These are phyloP conservation scores for Carapus acus DNA, from an alignment of 2,797 vertebrate genomes.

Conservation along the genomic window DNA sequence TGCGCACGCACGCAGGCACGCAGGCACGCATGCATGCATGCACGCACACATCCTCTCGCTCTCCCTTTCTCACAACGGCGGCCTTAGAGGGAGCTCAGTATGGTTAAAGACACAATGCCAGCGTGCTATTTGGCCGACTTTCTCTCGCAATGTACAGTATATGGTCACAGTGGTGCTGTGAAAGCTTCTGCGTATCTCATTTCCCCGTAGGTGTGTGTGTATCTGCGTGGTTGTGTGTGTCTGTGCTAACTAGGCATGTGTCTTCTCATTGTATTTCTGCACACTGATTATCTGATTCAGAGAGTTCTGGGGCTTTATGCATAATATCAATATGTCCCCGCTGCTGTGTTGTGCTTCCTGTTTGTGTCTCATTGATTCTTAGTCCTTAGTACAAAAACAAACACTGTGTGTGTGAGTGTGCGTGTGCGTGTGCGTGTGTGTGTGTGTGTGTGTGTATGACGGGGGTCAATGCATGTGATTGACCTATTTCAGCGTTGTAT, in stretches of 20 bases:
- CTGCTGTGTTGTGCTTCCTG: neutral
- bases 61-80: conserved; percentile 38
- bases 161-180: conserved; percentile 32
- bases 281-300: neutral
- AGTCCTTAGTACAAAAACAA: conserved; percentile 8
- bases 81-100: conserved; percentile 21
- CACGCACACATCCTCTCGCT: no score
- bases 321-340: neutral
- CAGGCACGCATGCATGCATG: no score
- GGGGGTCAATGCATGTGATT: conserved; percentile 7
- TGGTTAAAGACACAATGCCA: conserved; percentile 37
- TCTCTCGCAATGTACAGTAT: conserved; percentile 19
- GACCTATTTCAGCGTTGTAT: conserved; percentile 5
- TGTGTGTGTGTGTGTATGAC: no score
- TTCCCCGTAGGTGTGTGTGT: conserved; percentile 18
- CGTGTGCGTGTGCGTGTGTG: no score
- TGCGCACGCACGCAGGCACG: neutral
- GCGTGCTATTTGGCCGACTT: conserved; percentile 29
- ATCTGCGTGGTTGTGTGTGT: conserved; percentile 1
- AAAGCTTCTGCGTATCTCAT: conserved; percentile 8
- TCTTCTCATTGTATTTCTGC: neutral
- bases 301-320: neutral
- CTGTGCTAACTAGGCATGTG: neutral
- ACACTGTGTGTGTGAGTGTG: neutral
- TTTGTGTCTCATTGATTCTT: conserved; percentile 7